Conservation (phyloP, 2,888 invertebrate species). For the Pantelozetes paolii region DNA sequence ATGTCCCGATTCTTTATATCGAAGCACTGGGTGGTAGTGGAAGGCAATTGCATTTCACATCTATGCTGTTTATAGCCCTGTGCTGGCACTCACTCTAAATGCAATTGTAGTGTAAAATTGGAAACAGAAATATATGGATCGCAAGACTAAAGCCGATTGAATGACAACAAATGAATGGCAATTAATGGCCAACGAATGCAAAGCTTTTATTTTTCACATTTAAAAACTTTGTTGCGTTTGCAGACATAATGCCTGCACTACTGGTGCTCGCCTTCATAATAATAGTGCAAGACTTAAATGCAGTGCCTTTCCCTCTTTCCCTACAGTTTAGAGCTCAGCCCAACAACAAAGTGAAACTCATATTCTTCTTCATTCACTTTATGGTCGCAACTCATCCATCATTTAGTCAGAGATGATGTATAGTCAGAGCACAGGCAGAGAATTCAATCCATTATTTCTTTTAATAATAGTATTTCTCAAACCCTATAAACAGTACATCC, state of each 20-base stretch:
- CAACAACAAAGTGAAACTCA: constrained; percentile 4
- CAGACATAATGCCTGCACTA: background rate
- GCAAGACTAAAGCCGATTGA: background rate
- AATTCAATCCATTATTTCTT: background rate
- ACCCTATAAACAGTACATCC: constrained; percentile 5
- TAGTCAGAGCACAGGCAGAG: background rate
- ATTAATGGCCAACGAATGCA: background rate
- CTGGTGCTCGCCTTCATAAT: background rate
- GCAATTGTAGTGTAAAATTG: constrained; percentile 27
- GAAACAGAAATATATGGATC: constrained; percentile 1
- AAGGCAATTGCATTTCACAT: constrained; percentile 17
- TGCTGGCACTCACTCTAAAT: background rate
- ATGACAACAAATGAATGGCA: constrained; percentile 15
- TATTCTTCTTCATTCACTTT: constrained; percentile 23
- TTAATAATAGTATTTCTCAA: background rate
- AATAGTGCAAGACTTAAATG: background rate
- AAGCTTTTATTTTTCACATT: background rate
- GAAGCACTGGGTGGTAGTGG: constrained; percentile 6
- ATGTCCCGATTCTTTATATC: constrained; percentile 27
- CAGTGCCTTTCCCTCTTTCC: background rate
- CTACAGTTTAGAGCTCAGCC: no score
- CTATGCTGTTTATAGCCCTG: background rate
- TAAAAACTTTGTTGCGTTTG: background rate
- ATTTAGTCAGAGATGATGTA: constrained; percentile 27
- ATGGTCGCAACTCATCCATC: constrained; percentile 17